phyloP scores from a whole-genome alignment of 2,113 vertebrate genomes.

The Trochalopteron elliotii region DNA sequence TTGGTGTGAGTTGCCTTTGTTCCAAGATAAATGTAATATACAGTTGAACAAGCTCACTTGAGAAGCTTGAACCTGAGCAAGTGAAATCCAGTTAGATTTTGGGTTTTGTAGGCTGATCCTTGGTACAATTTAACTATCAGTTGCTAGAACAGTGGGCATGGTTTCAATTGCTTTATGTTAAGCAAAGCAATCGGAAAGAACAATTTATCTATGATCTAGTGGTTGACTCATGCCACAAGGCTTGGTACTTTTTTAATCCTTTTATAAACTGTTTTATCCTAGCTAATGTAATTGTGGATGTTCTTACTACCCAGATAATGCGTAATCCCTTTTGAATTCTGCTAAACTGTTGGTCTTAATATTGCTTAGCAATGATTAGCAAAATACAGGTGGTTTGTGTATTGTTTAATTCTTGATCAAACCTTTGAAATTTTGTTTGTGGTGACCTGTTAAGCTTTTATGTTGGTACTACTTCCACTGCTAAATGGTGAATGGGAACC shows the following conservation, averaged over 20 bases:
- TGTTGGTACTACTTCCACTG: neutral
- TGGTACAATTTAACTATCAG: neutral
- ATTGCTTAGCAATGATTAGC: neutral
- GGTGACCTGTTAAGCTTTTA: neutral
- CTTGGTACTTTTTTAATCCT: slow-evolving; percentile 8
- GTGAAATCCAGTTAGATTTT: neutral
- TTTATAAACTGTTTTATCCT: slow-evolving; percentile 22
- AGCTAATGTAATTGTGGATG: slow-evolving; percentile 21
- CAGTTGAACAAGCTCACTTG: neutral
- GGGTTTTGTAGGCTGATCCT: neutral
- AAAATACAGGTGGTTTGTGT: neutral
- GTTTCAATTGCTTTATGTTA: neutral
- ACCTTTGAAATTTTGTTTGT: neutral
- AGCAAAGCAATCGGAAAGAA: neutral
- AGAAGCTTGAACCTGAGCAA: neutral
- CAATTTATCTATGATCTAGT: neutral
- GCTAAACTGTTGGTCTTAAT: neutral
- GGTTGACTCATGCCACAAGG: slow-evolving; percentile 1
- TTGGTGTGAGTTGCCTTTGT: neutral
- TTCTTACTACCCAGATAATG: slow-evolving; percentile 2
- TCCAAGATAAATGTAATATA: neutral
- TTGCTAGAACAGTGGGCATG: neutral
- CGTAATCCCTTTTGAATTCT: slow-evolving; percentile 1
- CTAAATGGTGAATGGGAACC: neutral
- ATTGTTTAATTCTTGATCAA: neutral